Conservation (phyloP, 2,888 invertebrate genomes). For the Pelosia muscerda region DNA sequence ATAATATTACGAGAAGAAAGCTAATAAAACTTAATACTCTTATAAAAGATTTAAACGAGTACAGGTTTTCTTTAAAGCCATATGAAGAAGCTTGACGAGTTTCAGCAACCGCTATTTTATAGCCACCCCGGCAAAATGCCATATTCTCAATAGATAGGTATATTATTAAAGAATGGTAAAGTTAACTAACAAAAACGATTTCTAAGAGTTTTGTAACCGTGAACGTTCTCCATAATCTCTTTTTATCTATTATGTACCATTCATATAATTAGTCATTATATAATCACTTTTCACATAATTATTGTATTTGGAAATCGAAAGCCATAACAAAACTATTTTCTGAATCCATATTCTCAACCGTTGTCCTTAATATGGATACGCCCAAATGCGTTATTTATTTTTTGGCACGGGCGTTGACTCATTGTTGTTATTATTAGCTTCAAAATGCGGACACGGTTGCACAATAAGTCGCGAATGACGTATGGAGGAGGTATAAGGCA, state of each 20-base stretch:
- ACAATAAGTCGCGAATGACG: constrained; percentile 68
- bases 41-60: neutral
- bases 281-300: constrained; percentile 11
- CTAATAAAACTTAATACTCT: neutral
- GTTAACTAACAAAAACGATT: too few relatives aligned
- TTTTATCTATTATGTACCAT: neutral
- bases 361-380: constrained; percentile 31
- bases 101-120: too few relatives aligned
- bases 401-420: constrained; percentile 53
- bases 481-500: constrained; percentile 62
- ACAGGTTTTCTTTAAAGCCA: neutral
- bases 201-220: too few relatives aligned
- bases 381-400: constrained; percentile 28
- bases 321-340: constrained; percentile 30
- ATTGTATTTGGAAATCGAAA: constrained; percentile 37
- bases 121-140: too few relatives aligned
- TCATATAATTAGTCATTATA: constrained; percentile 8
- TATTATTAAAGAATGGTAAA: too few relatives aligned
- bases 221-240: neutral
- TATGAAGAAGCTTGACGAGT: neutral
- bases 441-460: constrained; percentile 71
- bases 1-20: neutral
- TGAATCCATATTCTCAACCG: constrained; percentile 16
- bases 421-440: constrained; percentile 63
- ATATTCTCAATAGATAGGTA: too few relatives aligned